Evolutionary conservation across 2,888 invertebrate genomes (phyloP), one percentile per base, ranked within the genome.

Genomic region (Ischnus inquisitorius): DNA sequence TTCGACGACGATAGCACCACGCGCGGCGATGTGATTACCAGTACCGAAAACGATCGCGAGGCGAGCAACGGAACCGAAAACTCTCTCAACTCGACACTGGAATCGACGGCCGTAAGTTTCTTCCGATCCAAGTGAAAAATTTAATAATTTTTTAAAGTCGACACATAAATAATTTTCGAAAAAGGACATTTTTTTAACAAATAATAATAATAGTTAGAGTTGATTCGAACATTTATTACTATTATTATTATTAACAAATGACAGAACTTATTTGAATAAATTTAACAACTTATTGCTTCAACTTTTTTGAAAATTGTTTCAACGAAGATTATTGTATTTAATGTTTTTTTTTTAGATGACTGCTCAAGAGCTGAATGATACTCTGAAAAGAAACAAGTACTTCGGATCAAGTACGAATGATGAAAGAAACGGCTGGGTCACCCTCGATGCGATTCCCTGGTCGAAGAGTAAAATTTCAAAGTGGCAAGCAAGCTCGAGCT

Each of bases 391-490:
- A 78, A 93, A 93, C 87, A 93, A 93, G 80, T 92, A 91, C 76
- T 91, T 90, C 71, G 89, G 89, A 3, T 94, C 95, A 83, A 95
- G 95, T 89, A 95, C 96, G 0, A 95, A 94, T 85, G 96, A 97
- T 79, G 96, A 97, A 86, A 95, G 96, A 89, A 96, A 96, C 78
- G 97, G 97, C 0, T 97, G 97, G 97, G 96, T 97, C 0, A 96
- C 96, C 0, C 92, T 97, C 77, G 97, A 97, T 86, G 97, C 96
- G 3, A 95, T 97, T 3, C 97, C 97, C 0, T 97, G 97, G 97
- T 97, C 97, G 0, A 95, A 96, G 12, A 97, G 97, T 87, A 97
- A 97, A 93, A 96, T 97, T 85, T 96, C 97, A 1, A 97, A 97
- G 92, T 97, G 97, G 97, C 96, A 97, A 90, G 95, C 96, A 0